Evolutionary conservation across 1,140 invertebrate species (phyloP).

Genomic region (Polypedilum pembai): DNA sequence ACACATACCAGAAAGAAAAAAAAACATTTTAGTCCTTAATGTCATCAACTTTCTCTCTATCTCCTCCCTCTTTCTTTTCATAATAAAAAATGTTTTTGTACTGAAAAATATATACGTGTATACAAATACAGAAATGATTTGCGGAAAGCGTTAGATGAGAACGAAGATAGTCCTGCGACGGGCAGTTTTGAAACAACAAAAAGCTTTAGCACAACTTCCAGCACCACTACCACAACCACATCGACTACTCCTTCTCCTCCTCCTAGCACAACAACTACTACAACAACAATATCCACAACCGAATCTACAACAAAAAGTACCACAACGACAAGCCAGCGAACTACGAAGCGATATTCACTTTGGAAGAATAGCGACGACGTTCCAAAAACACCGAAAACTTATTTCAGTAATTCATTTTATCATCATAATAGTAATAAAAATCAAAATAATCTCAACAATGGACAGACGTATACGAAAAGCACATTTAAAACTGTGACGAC

Average conservation of each 20-base stretch:
- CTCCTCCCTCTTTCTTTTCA: too few species aligned
- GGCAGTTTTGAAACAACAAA: constrained; percentile 6
- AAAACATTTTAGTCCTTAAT: too few species aligned
- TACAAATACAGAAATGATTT: constrained; percentile 13
- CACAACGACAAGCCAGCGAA: not conserved
- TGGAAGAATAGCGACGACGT: not conserved
- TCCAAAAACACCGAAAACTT: constrained; percentile 25
- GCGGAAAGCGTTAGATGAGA: constrained; percentile 16
- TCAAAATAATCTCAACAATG: constrained; percentile 23
- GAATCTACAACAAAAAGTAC: not conserved
- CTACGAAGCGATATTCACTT: constrained; percentile 5
- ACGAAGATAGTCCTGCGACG: not conserved
- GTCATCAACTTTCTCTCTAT: too few species aligned
- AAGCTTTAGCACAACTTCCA: not conserved
- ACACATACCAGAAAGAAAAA: too few species aligned
- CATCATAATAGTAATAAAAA: constrained; percentile 22
- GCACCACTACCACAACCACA: not conserved
- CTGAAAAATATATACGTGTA: too few species aligned
- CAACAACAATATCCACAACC: not conserved
- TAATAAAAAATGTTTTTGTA: too few species aligned
- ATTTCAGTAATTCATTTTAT: constrained; percentile 27
- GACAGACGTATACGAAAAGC: constrained; percentile 10
- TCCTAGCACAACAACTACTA: not conserved
- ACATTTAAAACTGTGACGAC: not conserved
- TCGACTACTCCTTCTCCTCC: not conserved